Evolutionary conservation across 1,140 invertebrate genomes (phyloP).

Genomic region (Chrysomallon squamiferum): DNA sequence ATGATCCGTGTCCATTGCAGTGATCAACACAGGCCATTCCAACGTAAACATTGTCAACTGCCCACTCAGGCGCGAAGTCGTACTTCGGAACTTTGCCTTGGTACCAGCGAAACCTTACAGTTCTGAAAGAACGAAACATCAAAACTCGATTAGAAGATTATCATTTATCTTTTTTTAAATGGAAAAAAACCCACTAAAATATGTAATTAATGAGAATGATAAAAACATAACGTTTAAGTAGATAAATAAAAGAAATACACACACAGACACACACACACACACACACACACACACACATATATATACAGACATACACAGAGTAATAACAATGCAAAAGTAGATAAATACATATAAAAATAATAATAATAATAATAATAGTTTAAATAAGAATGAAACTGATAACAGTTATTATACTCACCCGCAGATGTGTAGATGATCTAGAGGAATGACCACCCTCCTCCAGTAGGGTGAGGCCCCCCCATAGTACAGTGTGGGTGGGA

Average conservation of each 20-base stretch:
- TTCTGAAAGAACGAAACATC: slow-evolving; percentile 34
- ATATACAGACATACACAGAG: no score
- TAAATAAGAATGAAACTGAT: no score
- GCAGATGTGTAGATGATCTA: slow-evolving; percentile 61
- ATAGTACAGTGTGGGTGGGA: slow-evolving; percentile 60
- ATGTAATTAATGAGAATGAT: background rate
- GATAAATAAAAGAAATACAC: no score
- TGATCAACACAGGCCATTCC: slow-evolving; percentile 64
- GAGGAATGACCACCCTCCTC: slow-evolving; percentile 60
- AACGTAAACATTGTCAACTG: slow-evolving; percentile 65
- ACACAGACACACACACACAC: no score
- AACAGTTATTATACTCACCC: no score
- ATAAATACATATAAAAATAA: no score
- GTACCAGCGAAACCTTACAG: slow-evolving; percentile 64
- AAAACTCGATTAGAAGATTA: slow-evolving; percentile 6
- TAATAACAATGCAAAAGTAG: no score
- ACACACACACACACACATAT: no score
- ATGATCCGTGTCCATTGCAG: slow-evolving; percentile 64
- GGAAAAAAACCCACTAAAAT: background rate
- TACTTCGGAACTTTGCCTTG: slow-evolving; percentile 58
- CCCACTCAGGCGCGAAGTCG: slow-evolving; percentile 62
- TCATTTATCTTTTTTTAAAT: background rate
- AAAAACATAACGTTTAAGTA: no score
- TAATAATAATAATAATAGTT: no score
- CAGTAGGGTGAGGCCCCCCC: slow-evolving; percentile 59